Evolutionary conservation across 2,113 vertebrate genomes (phyloP).

Genomic region (Turnix velox): DNA sequence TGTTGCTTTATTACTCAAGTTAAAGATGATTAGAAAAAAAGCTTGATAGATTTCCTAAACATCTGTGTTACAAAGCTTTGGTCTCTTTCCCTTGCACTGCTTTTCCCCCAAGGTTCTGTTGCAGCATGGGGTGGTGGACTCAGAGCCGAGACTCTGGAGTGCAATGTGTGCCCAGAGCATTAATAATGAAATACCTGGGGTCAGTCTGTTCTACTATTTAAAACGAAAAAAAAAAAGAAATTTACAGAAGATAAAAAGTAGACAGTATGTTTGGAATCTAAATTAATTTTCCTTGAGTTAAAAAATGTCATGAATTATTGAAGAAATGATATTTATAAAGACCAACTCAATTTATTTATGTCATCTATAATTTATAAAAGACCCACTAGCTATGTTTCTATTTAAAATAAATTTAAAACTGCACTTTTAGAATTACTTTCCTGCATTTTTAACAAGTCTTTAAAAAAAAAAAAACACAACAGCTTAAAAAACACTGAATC

Average conservation of each 20-base stretch:
- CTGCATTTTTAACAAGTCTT: not conserved
- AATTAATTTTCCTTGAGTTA: not conserved
- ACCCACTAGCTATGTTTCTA: not conserved
- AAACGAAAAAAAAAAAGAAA: not conserved
- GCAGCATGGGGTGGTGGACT: not conserved
- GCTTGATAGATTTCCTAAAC: not conserved
- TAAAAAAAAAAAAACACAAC: no score
- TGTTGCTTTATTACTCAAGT: not conserved
- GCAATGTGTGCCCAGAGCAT: not conserved
- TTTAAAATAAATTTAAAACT: not conserved
- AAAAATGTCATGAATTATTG: not conserved
- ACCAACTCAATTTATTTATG: not conserved
- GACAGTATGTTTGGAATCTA: not conserved
- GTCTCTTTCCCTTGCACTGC: not conserved
- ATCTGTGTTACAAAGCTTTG: not conserved
- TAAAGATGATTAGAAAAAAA: not conserved
- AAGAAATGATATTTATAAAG: not conserved
- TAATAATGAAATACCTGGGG: slow-evolving; percentile 24
- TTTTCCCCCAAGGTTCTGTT: not conserved
- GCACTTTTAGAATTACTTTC: not conserved
- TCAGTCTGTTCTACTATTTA: not conserved
- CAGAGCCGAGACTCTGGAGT: not conserved
- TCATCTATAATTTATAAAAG: not conserved
- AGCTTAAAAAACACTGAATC: not conserved
- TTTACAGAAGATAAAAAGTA: not conserved